A percentile compares a stretch with the other conserved stretches of the same genome.
These are phyloP conservation scores for Fistularia commersonii DNA, from an alignment of 2,797 vertebrate species.

Conservation along the genomic window DNA sequence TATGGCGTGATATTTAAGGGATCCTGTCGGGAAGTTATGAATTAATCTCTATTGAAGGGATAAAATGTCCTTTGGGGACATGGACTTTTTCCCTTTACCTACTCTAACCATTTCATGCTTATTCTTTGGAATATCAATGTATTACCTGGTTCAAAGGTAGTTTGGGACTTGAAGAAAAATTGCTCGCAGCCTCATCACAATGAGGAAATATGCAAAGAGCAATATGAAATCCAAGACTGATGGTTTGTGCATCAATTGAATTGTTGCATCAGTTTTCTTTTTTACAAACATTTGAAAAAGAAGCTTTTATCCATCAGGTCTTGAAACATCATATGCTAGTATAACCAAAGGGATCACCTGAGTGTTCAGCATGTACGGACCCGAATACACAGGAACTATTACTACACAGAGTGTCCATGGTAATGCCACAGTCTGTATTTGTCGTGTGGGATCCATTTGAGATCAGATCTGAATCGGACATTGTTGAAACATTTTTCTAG, in stretches of 20 bases:
- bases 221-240: background rate
- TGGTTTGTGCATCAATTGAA: background rate
- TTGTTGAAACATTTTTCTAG: no score
- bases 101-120: conserved; percentile 23
- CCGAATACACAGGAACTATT: conserved; percentile 28
- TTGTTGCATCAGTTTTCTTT: no score
- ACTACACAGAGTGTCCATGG: conserved; percentile 16
- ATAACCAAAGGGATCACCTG: conserved; percentile 47
- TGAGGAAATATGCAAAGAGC: conserved; percentile 1
- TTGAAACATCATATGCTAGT: conserved; percentile 19
- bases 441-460: conserved; percentile 19
- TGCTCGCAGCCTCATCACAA: conserved; percentile 32
- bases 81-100: conserved; percentile 59
- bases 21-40: no score
- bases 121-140: conserved; percentile 57
- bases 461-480: no score
- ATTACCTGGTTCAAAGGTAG: conserved; percentile 44
- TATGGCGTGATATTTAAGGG: background rate
- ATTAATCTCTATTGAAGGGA: no score
- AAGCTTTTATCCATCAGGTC: conserved; percentile 6
- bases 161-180: conserved; percentile 16
- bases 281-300: no score
- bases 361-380: background rate
- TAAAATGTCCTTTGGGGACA: conserved; percentile 1
- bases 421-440: conserved; percentile 22